Base-by-base conservation (phyloP, 2,888 invertebrate genomes). In the Brachynemurus nebulosus region DNA sequence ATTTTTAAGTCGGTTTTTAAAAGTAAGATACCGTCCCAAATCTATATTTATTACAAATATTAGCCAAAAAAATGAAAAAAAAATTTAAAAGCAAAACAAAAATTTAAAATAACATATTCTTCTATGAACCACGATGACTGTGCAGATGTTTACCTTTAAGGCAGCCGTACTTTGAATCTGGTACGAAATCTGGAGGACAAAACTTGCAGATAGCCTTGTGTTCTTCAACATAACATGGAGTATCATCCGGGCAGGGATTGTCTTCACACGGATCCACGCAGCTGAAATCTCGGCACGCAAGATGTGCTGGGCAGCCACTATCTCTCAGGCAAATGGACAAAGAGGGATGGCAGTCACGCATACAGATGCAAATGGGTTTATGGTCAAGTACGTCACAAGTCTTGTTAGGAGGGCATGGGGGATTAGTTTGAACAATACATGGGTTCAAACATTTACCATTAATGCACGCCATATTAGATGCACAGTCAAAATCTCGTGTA, bases 181-280 rank as follows among this genome's bases (percentile, higher is more conserved):
- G 82, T 72, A 81, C 81, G 76, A 84, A 91, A 73, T 90, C 92
- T 68, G 78, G 77, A 63, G 91, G 89, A 75, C 92, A 92, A 78
- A 86, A 89, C 80, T 89, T 88, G 84, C 92, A 92, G 68, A 86
- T 81, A 57, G 91, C 85, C 71, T 84, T 86, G 74, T 92, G 92
- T 68, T 90, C 86, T 77, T 90, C 88, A 59, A 90, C 90, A 69
- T 82, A 83, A 73, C 92, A 92, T 59, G 91, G 90, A 55, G 86
- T 82, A 62, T 79, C 78, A 57, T 76, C 74, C 58, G 85, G 83
- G 69, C 90, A 90, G 66, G 81, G 83, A 60, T 83, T 81, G 61
- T 80, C 80, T 64, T 75, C 74, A 70, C 91, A 91, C 54, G 91
- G 91, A 69, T 91, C 86, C 69, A 86, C 78, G 66, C 91, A 91